Evolutionary conservation across 2,797 vertebrate genomes (phyloP), one percentile per base, ranked within the genome.

Genomic region (Urocyon cinereoargenteus): DNA sequence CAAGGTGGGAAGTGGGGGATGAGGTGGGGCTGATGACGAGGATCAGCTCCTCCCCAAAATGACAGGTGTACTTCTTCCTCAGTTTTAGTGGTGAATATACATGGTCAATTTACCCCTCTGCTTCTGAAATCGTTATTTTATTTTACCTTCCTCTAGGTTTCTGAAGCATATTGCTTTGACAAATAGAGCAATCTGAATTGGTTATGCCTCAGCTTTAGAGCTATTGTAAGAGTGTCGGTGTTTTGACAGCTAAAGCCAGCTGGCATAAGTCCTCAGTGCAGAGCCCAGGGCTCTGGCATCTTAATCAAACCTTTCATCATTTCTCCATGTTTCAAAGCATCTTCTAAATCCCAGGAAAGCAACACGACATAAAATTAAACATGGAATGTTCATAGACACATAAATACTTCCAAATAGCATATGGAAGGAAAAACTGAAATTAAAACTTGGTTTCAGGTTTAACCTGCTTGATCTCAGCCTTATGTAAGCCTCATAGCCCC

Each of bases 331-430:
- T 86, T 92, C 93, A 61, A 79, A 90, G 34, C 66, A 51, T 83
- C 53, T 86, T 61, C 53, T 73, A 77, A 66, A 82, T 51, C 88
- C 34, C 82, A 89, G 4, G 26, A 82, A 95, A 85, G 57, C 79
- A 45, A 75, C 16, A 77, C 51, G 34, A 45, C 64, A 86, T 87
- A 93, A 94, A 94, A 92, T 16, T 40, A 19, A 95, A 88, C 16
- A 31, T 16, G 45, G 51, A 66, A 79, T 79, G 49, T 61, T 78
- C 85, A 57, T 28, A 36, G 24, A 82, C 2, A 72, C 49, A 85
- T 92, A 85, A 93, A 96, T 92, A 59, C 61, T 94, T 89, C 59
- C 93, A 66, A 59, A 86, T 11, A 53, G 26, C 49, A 28, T 36
- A 51, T 21, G 28, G 36, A 40, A 92, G 53, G 28, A 82, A 45